Evolutionary conservation across 2,888 invertebrate species (phyloP).

Genomic region (Nephrocerus scutellatus): DNA sequence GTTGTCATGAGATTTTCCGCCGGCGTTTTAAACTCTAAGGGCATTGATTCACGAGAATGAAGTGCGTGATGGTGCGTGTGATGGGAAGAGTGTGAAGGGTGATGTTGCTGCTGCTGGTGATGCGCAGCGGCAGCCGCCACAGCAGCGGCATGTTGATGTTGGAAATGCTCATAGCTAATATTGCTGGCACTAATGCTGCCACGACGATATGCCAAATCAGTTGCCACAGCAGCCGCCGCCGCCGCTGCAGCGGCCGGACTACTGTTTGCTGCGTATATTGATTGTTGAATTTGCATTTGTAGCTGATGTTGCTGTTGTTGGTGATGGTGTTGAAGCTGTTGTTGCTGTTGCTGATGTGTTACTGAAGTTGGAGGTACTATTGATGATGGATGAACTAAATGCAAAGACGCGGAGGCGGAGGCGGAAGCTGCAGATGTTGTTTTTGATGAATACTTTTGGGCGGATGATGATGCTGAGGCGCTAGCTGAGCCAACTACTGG

Average conservation of each 20-base stretch:
- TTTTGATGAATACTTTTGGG: slow-evolving; percentile 19
- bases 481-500: no score
- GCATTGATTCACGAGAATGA: slow-evolving; percentile 12
- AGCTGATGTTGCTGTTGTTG: slow-evolving; percentile 15
- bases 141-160: slow-evolving; percentile 23
- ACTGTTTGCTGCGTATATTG: slow-evolving; percentile 24
- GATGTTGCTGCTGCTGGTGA: neutral
- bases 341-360: slow-evolving; percentile 19
- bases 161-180: slow-evolving; percentile 39
- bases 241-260: slow-evolving; percentile 13
- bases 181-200: slow-evolving; percentile 34
- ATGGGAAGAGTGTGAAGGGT: slow-evolving; percentile 22
- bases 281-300: no score
- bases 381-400: slow-evolving; percentile 13
- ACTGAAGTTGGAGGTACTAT: slow-evolving; percentile 18
- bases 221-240: slow-evolving; percentile 21
- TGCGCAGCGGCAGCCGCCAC: slow-evolving; percentile 22
- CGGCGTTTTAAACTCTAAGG: slow-evolving; percentile 41
- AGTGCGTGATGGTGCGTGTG: slow-evolving; percentile 13
- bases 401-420: slow-evolving; percentile 11
- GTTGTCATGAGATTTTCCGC: slow-evolving; percentile 27
- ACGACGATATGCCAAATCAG: slow-evolving; percentile 38
- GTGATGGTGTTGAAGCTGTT: slow-evolving; percentile 15
- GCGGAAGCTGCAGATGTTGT: slow-evolving; percentile 15
- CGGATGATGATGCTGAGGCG: slow-evolving; percentile 20